Percentiles rank a stretch among this genome's conserved stretches.
Conservation (phyloP, 2,888 invertebrate genomes). For the Lithophane socia region DNA sequence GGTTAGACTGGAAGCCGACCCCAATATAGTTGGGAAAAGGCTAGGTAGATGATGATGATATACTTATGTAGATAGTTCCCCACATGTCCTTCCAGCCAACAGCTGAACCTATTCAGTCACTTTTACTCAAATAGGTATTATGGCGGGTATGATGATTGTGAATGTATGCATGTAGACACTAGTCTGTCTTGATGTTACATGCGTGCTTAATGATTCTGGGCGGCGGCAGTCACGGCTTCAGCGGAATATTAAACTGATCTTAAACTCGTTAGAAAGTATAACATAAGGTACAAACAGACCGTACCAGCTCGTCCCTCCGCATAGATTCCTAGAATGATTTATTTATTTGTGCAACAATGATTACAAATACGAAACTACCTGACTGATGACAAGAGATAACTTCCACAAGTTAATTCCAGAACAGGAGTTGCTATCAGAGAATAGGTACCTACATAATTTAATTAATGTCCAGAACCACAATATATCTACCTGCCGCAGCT, state of each 20-base stretch:
- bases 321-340: background rate
- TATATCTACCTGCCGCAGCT: slow-evolving; percentile 29
- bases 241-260: slow-evolving; percentile 1
- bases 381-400: too few species aligned
- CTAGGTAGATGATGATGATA: too few species aligned
- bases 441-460: slow-evolving; percentile 8
- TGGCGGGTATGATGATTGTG: background rate
- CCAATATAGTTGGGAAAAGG: too few species aligned
- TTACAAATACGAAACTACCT: background rate
- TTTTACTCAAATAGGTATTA: background rate
- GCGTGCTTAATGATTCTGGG: slow-evolving; percentile 3
- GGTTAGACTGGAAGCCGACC: too few species aligned
- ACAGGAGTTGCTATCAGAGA: background rate
- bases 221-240: slow-evolving; percentile 13
- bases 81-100: background rate
- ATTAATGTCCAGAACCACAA: slow-evolving; percentile 13
- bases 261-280: slow-evolving; percentile 5
- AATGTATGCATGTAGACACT: background rate
- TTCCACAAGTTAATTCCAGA: background rate
- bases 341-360: background rate
- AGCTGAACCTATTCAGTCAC: background rate
- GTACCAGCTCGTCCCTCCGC: background rate
- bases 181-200: background rate
- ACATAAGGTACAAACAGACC: background rate
- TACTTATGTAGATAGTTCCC: background rate